Evolutionary conservation across 2,113 vertebrate species (phyloP).

Genomic region (Sinocyclocheilus anophthalmus): DNA sequence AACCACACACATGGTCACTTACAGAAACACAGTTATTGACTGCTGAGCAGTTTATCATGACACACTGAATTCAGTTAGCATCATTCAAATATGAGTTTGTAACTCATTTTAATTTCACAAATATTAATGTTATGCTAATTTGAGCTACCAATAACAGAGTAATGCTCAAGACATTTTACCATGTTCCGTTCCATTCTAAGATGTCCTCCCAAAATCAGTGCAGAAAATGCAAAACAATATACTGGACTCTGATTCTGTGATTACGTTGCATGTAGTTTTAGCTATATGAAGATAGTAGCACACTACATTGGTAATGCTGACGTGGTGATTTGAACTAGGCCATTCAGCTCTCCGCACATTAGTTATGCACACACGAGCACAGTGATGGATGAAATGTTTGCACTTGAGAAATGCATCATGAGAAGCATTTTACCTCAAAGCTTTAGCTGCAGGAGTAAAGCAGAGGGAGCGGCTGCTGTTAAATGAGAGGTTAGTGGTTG

Average conservation of each 20-base stretch:
- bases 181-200: not conserved
- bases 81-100: not conserved
- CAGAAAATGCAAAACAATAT: not conserved
- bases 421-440: slow-evolving; percentile 54
- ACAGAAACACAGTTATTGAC: not conserved
- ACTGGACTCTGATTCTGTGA: not conserved
- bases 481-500: slow-evolving; percentile 67
- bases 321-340: slow-evolving; percentile 41
- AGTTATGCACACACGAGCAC: slow-evolving; percentile 52
- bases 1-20: not conserved
- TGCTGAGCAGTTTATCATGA: not conserved
- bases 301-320: slow-evolving; percentile 60
- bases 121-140: not conserved
- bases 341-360: slow-evolving; percentile 55
- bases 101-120: not conserved
- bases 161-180: not conserved
- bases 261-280: not conserved
- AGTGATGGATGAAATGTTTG: slow-evolving; percentile 63
- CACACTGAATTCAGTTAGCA: not conserved
- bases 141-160: not conserved
- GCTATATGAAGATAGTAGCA: not conserved
- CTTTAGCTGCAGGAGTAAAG: slow-evolving; percentile 63
- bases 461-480: slow-evolving; percentile 58
- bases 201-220: not conserved
- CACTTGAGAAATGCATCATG: slow-evolving; percentile 43